phyloP scores from a whole-genome alignment of 2,888 invertebrate species.

The Watsonalla cultraria region DNA sequence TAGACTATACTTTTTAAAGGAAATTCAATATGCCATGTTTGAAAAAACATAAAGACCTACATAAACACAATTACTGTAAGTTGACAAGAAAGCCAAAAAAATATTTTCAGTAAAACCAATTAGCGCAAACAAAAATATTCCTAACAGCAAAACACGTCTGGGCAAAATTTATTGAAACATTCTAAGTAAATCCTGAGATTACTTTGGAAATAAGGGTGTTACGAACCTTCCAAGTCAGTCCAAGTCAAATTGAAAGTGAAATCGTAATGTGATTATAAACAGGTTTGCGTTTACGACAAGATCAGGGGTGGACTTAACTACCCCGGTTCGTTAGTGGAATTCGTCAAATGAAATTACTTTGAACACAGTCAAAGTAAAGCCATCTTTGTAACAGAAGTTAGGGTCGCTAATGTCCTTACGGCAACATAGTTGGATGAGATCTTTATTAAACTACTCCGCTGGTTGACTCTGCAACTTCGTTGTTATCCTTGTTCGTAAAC shows the following conservation, averaged over 20 bases:
- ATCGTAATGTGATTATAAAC: constrained; percentile 32
- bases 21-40: no score
- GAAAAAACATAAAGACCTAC: no score
- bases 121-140: neutral
- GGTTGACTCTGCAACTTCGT: neutral
- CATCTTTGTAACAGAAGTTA: constrained; percentile 3
- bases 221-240: constrained; percentile 29
- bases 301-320: constrained; percentile 4
- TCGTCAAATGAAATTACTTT: neutral
- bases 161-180: constrained; percentile 15
- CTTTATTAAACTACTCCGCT: neutral
- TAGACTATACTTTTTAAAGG: no score
- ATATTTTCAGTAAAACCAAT: no score
- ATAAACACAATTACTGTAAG: no score
- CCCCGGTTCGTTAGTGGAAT: constrained; percentile 11
- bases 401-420: neutral
- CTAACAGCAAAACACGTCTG: neutral
- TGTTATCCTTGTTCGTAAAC: neutral
- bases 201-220: constrained; percentile 28
- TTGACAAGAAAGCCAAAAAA: no score
- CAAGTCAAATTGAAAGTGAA: constrained; percentile 31
- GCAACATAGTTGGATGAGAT: neutral
- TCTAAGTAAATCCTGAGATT: constrained; percentile 25
- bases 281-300: constrained; percentile 9
- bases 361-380: neutral